phyloP scores from a whole-genome alignment of 2,888 invertebrate genomes.

The Rhopalosiphum nymphaeae region DNA sequence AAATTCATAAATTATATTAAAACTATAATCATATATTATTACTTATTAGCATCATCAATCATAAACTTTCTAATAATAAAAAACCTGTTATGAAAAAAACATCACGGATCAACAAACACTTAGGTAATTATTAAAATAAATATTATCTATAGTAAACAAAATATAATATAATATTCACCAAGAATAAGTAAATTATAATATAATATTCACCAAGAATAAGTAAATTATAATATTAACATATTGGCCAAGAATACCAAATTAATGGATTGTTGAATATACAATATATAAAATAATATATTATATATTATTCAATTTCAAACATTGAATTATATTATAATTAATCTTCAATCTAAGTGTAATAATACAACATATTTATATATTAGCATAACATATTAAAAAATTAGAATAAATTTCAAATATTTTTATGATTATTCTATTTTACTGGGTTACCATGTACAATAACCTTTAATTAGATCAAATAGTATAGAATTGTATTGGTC shows the following conservation, averaged over 20 bases:
- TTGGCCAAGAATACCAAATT: neutral
- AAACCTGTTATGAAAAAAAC: conserved; percentile 11
- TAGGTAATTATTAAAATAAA: neutral
- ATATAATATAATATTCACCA: no score
- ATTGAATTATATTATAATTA: conserved; percentile 29
- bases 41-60: neutral
- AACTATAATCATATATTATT: neutral
- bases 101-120: neutral
- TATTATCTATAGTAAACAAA: neutral
- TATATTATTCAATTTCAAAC: neutral
- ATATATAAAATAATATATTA: neutral
- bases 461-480: neutral
- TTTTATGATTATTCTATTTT: neutral
- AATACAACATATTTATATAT: neutral
- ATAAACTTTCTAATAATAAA: conserved; percentile 25
- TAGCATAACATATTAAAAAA: neutral
- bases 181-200: no score
- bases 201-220: neutral
- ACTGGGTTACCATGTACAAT: neutral
- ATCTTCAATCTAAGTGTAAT: conserved; percentile 8
- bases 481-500: neutral
- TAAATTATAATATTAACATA: neutral
- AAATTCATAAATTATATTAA: neutral
- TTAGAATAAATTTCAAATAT: neutral
- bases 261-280: neutral